Conservation (phyloP, 2,113 vertebrate genomes). For the Tretioscincus oriximinensis region DNA sequence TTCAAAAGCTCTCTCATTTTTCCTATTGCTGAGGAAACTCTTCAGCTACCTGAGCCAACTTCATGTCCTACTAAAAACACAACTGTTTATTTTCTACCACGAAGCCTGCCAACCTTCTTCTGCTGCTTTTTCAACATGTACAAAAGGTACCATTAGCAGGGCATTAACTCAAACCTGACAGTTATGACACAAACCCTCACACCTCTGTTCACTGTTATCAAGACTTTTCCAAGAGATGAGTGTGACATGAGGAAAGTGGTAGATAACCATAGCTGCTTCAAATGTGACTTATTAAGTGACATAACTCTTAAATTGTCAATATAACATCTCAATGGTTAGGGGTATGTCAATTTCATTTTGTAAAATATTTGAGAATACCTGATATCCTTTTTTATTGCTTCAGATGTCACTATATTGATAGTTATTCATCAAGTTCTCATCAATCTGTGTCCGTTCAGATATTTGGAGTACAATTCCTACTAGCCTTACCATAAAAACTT, state of each 20-base stretch:
- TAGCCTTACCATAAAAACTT: neutral
- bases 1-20: neutral
- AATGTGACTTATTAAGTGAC: neutral
- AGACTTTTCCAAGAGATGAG: neutral
- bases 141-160: neutral
- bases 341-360: neutral
- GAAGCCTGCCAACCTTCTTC: neutral
- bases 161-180: neutral
- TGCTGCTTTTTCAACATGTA: neutral
- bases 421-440: neutral
- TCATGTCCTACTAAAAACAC: neutral
- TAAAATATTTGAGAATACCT: neutral
- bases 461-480: neutral
- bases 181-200: neutral
- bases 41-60: neutral
- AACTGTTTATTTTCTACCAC: neutral
- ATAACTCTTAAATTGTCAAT: neutral
- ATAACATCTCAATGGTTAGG: neutral
- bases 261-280: neutral
- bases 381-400: neutral
- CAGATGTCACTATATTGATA: neutral
- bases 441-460: neutral
- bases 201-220: neutral
- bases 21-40: neutral
- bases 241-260: neutral